Evolutionary conservation across 2,888 invertebrate species (phyloP).

Genomic region (Pyrochroa serraticornis): DNA sequence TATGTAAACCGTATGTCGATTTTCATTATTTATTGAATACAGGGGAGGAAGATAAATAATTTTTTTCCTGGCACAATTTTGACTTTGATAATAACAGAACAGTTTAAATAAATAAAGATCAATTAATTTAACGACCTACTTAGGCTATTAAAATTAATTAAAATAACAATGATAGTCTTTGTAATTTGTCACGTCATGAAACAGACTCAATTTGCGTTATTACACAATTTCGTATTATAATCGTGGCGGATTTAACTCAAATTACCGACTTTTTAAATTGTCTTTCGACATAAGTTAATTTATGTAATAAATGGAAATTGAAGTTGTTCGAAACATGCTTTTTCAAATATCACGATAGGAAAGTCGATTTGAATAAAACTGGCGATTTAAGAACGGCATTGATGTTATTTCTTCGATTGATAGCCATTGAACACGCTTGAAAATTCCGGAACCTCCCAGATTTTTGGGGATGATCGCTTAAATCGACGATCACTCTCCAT

Average conservation of each 20-base stretch:
- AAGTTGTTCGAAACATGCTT: neutral
- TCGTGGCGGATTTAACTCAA: slow-evolving; percentile 13
- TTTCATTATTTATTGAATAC: slow-evolving; percentile 25
- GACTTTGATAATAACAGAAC: slow-evolving; percentile 17
- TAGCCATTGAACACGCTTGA: neutral
- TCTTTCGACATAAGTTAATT: slow-evolving; percentile 17
- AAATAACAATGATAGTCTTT: slow-evolving; percentile 29
- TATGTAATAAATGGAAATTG: slow-evolving; percentile 8
- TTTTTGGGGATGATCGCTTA: neutral
- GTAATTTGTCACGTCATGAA: slow-evolving; percentile 28
- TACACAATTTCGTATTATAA: slow-evolving; percentile 23
- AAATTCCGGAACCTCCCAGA: neutral
- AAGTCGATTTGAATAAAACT: no score
- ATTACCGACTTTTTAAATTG: slow-evolving; percentile 11
- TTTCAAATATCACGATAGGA: neutral
- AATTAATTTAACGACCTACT: slow-evolving; percentile 30
- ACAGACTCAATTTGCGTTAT: slow-evolving; percentile 26
- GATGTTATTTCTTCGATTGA: neutral
- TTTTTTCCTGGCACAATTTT: slow-evolving; percentile 23
- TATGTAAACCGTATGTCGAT: slow-evolving; percentile 15
- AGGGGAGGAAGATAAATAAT: neutral
- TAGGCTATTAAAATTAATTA: slow-evolving; percentile 31
- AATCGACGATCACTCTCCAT: neutral
- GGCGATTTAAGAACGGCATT: neutral
- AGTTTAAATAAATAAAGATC: slow-evolving; percentile 22